phyloP scores from a whole-genome alignment of 2,113 vertebrate species.

The Pelobates fuscus region DNA sequence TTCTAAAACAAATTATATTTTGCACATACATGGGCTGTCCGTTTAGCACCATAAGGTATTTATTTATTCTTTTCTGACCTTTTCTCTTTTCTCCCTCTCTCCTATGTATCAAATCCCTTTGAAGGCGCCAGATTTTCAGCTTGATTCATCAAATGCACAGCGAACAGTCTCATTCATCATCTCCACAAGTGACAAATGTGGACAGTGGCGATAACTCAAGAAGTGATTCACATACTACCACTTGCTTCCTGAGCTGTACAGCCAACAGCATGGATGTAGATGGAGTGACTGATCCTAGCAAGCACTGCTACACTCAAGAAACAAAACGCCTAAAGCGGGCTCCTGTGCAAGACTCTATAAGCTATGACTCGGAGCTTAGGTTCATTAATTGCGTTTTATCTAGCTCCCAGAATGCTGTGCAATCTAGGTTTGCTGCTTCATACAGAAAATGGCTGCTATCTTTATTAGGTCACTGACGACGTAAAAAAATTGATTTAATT shows the following conservation, averaged over 20 bases:
- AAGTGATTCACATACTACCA: slow-evolving; percentile 59
- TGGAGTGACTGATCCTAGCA: slow-evolving; percentile 69
- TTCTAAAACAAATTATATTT: too few species aligned
- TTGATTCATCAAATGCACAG: slow-evolving; percentile 81
- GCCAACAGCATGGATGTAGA: slow-evolving; percentile 88
- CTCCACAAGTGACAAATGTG: slow-evolving; percentile 44
- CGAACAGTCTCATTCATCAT: slow-evolving; percentile 57
- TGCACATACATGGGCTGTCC: too few species aligned
- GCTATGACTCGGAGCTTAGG: slow-evolving; percentile 74
- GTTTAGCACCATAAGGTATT: too few species aligned
- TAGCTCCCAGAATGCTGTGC: slow-evolving; percentile 74
- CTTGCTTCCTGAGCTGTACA: slow-evolving; percentile 45
- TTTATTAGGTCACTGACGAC: slow-evolving; percentile 74
- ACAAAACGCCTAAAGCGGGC: slow-evolving; percentile 89
- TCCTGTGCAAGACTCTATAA: slow-evolving; percentile 64
- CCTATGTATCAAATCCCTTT: too few species aligned
- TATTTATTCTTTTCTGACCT: too few species aligned
- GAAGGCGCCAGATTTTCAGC: slow-evolving; percentile 85
- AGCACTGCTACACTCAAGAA: slow-evolving; percentile 81
- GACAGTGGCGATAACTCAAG: slow-evolving; percentile 60
- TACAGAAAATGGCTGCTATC: slow-evolving; percentile 92
- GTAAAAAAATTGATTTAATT: slow-evolving; percentile 47
- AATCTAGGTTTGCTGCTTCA: slow-evolving; percentile 84
- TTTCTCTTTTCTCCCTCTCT: too few species aligned
- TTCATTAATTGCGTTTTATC: slow-evolving; percentile 80